Evolutionary conservation across 2,888 invertebrate genomes (phyloP), one percentile per base, ranked within the genome.

Genomic region (Limnephilus rhombicus): DNA sequence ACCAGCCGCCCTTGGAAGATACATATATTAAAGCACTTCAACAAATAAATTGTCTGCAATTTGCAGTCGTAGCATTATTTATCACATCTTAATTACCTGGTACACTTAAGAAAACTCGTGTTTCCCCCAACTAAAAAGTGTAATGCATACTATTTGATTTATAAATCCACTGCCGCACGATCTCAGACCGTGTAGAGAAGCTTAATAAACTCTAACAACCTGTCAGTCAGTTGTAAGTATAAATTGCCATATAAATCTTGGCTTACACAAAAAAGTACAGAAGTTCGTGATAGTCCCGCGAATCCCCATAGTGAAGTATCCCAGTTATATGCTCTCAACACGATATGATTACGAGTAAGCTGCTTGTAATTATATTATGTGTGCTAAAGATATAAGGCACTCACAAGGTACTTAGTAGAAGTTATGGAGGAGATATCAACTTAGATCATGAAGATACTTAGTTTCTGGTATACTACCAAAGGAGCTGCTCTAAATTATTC

Each of bases 171-270:
- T 68, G 68, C 68, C n/a, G 85, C 87, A 87, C 49, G 87, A 87
- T 87, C 18, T 11, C 15, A 34, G 31, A 29, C 29, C 29, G 53
- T 87, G 15, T 53, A 18, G 53, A 15, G 53, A 18, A 31, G 53
- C 31, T 87, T 87, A 87, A 87, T 87, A 87, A 89, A 80, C 41
- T 89, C n/a, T 80, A 45, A 89, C 88, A 89, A n/a, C 37, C 80
- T 89, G 88, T 80, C 88, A 89, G 88, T 89, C 88, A 89, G 80
- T 80, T 80, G 80, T 80, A 34, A 89, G 88, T 89, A 80, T 80
- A 89, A 89, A 89, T 89, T 89, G 88, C 80, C 24, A 37, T 89
- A 89, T 89, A 89, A 89, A 89, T 89, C 88, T 89, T 80, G 24
- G 24, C 80, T 89, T 41, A 37, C 53, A 87, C 68, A 68, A 49